These are phyloP conservation scores for Panulirus ornatus DNA, from an alignment of 1,140 invertebrate species.

Conservation along the genomic window DNA sequence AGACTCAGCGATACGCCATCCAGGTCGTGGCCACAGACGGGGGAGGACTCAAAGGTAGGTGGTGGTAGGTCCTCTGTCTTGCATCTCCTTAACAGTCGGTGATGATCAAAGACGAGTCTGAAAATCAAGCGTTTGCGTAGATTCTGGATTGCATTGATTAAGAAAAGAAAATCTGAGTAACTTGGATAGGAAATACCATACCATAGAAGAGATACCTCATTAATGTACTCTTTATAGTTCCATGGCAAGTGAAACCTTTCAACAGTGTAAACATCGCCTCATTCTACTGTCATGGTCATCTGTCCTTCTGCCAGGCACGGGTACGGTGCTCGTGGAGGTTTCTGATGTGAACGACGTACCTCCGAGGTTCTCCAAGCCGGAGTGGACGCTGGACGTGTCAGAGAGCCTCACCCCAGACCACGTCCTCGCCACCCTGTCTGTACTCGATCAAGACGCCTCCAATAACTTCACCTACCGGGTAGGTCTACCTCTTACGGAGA, in stretches of 20 bases:
- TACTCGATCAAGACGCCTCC: constrained; percentile 78
- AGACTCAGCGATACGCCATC: constrained; percentile 79
- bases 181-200: too few species aligned
- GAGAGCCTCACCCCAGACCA: constrained; percentile 78
- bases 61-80: not conserved
- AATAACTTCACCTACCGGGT: constrained; percentile 78
- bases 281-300: too few species aligned
- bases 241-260: too few species aligned
- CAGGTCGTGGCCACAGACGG: constrained; percentile 78
- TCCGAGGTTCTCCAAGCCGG: constrained; percentile 77
- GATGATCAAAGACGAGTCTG: too few species aligned
- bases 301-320: too few species aligned
- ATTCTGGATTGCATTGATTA: too few species aligned
- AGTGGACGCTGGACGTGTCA: constrained; percentile 78
- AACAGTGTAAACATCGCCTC: too few species aligned
- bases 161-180: too few species aligned
- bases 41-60: constrained; percentile 74
- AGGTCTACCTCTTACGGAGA: constrained; percentile 20
- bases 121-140: too few species aligned
- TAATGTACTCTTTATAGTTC: too few species aligned
- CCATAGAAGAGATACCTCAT: too few species aligned
- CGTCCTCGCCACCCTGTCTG: constrained; percentile 78
- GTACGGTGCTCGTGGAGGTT: constrained; percentile 77
- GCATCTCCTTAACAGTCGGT: too few species aligned
- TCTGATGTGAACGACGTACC: constrained; percentile 77